Percentiles rank a stretch among this genome's conserved stretches.
Evolutionary conservation across 2,113 vertebrate genomes (phyloP).

Genomic region (Trogon melanurus): DNA sequence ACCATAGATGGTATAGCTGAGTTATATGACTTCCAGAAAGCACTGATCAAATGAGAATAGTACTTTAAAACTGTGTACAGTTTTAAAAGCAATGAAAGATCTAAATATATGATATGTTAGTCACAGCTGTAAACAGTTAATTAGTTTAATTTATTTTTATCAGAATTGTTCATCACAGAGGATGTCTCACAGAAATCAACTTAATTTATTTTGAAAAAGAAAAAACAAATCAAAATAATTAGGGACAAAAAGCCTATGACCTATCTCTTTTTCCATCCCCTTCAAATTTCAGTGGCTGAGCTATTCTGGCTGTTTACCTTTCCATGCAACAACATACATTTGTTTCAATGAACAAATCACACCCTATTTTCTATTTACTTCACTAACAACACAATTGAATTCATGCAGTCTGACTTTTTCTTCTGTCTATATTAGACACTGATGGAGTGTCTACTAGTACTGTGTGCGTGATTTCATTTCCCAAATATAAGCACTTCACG

Average conservation of each 20-base stretch:
- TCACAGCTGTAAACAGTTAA: not conserved
- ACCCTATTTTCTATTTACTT: not conserved
- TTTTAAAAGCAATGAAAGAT: not conserved
- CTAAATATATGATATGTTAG: not conserved
- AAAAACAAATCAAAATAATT: not conserved
- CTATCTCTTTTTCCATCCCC: not conserved
- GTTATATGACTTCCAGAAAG: not conserved
- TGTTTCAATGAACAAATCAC: not conserved
- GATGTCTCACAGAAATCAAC: not conserved
- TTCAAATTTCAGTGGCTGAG: not conserved
- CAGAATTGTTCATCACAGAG: not conserved
- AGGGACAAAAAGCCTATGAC: not conserved
- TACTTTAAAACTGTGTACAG: not conserved
- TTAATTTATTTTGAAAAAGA: not conserved
- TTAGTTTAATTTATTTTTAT: not conserved
- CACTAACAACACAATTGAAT: not conserved
- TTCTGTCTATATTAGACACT: not conserved
- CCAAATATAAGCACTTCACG: not conserved
- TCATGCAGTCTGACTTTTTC: not conserved
- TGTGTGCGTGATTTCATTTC: not conserved
- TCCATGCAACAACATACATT: fast-evolving
- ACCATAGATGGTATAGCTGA: not conserved
- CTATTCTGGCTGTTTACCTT: not conserved
- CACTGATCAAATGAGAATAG: not conserved
- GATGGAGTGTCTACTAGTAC: not conserved